Conservation (phyloP, 2,888 invertebrate species). For the Drosophila diplacantha region DNA sequence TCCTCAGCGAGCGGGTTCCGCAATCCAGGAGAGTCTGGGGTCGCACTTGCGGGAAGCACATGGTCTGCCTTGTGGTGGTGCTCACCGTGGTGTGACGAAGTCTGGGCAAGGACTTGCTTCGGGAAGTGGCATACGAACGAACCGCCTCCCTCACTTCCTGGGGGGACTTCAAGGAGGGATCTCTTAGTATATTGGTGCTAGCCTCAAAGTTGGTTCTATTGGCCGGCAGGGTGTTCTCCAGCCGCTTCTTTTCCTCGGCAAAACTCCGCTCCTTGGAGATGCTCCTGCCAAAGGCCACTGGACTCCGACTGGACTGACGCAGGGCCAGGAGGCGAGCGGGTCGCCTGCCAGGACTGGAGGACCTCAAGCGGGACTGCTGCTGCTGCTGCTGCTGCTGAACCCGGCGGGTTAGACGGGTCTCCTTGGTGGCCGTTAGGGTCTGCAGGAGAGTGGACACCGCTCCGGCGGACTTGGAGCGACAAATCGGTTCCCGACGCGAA, state of each 20-base stretch:
- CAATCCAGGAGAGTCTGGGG: slow-evolving; percentile 55
- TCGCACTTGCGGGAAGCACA: slow-evolving; percentile 64
- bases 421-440: slow-evolving; percentile 58
- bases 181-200: slow-evolving; percentile 77
- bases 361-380: slow-evolving; percentile 67
- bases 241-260: slow-evolving; percentile 79
- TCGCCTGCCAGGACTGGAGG: slow-evolving; percentile 72
- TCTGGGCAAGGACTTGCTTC: slow-evolving; percentile 76
- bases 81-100: slow-evolving; percentile 59
- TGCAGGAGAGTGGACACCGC: slow-evolving; percentile 66
- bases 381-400: slow-evolving; percentile 56
- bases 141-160: slow-evolving; percentile 80
- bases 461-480: slow-evolving; percentile 76
- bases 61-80: slow-evolving; percentile 67
- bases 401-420: slow-evolving; percentile 61
- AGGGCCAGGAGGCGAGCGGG: slow-evolving; percentile 59
- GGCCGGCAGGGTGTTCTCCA: slow-evolving; percentile 77
- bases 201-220: slow-evolving; percentile 75
- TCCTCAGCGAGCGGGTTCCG: slow-evolving; percentile 42
- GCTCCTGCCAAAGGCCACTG: slow-evolving; percentile 78
- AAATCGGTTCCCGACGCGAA: slow-evolving; percentile 71
- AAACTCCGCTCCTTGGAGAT: slow-evolving; percentile 81
- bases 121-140: slow-evolving; percentile 75
- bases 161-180: slow-evolving; percentile 81
- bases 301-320: slow-evolving; percentile 77